Base-by-base conservation (phyloP, 2,113 vertebrate species). In the Zosterops lateralis region DNA sequence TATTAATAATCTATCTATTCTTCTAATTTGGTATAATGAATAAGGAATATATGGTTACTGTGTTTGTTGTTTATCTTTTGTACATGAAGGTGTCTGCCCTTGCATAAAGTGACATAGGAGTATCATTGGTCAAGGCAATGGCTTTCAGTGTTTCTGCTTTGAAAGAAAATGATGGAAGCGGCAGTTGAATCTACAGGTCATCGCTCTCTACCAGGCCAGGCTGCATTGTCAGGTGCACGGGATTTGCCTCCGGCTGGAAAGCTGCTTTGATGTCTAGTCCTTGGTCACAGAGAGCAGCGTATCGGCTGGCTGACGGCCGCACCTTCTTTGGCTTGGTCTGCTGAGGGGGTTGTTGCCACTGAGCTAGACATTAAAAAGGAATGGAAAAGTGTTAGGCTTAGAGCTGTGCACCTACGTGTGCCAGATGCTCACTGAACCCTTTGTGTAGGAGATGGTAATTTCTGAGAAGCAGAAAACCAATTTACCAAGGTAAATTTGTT, bases 231-330 rank as follows among this genome's bases (percentile, higher is more conserved):
- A 98, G 97, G 70, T 98, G 98, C 71, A 98, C 98, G 2, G 99
- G 98, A 79, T 96, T 99, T 96, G 98, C 98, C 92, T 99, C 99
- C 0, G 99, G 99, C 96, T 99, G 99, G 98, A 99, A 99, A 28
- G 99, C 99, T 1, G 99, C 99, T 97, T 98, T 99, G 96, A 99
- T 99, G 78, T 99, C 99, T 95, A 99, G 98, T 79, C 99, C 99
- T 97, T 99, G 98, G 98, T 99, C 99, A 38, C 98, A 99, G 91
- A 99, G 98, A 7, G 99, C 99, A 22, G 99, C 99, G 4, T 99
- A 99, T 89, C 99, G 98, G 94, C 99, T 99, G 91, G 99, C 97
- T 5, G 99, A 99, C 38, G 99, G 99, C 84, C 99, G 98, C 84
- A 99, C 99, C 96, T 99, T 99, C 97, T 98, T 99, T 79, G 98